Evolutionary conservation across 1,140 invertebrate genomes (phyloP).

Genomic region (Pararge aegeria): DNA sequence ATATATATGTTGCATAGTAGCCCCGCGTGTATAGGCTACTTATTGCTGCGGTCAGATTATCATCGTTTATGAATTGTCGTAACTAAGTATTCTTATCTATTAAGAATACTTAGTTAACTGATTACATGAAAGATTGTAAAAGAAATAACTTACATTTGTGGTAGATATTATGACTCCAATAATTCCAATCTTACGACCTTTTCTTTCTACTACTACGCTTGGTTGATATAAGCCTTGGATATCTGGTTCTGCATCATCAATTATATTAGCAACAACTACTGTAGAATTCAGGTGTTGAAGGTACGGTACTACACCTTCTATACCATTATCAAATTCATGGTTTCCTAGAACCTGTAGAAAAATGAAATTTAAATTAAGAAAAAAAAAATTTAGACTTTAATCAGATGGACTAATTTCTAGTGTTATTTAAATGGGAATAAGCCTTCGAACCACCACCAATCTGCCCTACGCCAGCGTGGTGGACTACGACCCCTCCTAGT

Average conservation of each 20-base stretch:
- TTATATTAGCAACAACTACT: slow-evolving; percentile 88
- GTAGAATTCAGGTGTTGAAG: slow-evolving; percentile 82
- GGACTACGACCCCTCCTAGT: too few relatives aligned
- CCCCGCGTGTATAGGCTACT: too few relatives aligned
- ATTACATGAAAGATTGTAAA: slow-evolving; percentile 6
- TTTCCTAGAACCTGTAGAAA: slow-evolving; percentile 88
- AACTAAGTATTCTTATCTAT: background rate
- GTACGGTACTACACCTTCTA: slow-evolving; percentile 88
- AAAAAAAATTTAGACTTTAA: too few relatives aligned
- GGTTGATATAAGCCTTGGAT: slow-evolving; percentile 83
- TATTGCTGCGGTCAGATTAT: too few relatives aligned
- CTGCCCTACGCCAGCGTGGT: too few relatives aligned
- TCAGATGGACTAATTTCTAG: too few relatives aligned
- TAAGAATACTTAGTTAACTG: background rate
- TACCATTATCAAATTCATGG: slow-evolving; percentile 92
- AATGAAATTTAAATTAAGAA: background rate
- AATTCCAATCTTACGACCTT: slow-evolving; percentile 87
- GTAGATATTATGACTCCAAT: slow-evolving; percentile 89
- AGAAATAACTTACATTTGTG: slow-evolving; percentile 82
- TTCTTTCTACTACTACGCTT: slow-evolving; percentile 81
- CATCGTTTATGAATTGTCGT: too few relatives aligned
- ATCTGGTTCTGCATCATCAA: slow-evolving; percentile 84
- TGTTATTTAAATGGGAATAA: too few relatives aligned
- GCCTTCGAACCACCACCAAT: too few relatives aligned
- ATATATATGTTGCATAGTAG: too few relatives aligned